Percentiles rank a stretch among this genome's conserved stretches.
phyloP scores from a whole-genome alignment of 2,797 vertebrate genomes.

The Steatocranus sp. region DNA sequence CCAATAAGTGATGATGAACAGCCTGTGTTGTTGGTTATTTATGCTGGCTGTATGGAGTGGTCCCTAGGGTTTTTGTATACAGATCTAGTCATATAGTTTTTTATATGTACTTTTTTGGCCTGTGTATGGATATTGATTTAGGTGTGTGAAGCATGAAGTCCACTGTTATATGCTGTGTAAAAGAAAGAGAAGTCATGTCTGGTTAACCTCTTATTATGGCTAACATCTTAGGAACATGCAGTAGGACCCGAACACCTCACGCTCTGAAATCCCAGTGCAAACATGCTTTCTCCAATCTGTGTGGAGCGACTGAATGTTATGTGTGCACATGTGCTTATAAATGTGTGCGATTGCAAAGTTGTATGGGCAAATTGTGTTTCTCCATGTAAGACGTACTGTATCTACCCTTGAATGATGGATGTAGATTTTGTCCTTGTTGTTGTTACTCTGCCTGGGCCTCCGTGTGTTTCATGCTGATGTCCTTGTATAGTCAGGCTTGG shows the following conservation, averaged over 20 bases:
- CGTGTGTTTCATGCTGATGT: constrained; percentile 66
- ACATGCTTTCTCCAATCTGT: constrained; percentile 27
- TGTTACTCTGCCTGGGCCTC: constrained; percentile 57
- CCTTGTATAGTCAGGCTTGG: constrained; percentile 71
- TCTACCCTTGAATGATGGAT: constrained; percentile 67
- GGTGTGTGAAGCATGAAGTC: background rate
- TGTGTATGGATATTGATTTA: constrained; percentile 1
- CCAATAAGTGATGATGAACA: constrained; percentile 96
- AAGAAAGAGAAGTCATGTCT: constrained; percentile 23
- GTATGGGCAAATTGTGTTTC: constrained; percentile 43
- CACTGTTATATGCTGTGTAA: background rate
- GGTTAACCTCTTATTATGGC: constrained; percentile 49
- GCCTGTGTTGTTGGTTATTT: constrained; percentile 86
- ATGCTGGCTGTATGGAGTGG: constrained; percentile 60
- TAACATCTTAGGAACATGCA: constrained; percentile 40
- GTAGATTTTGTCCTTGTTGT: constrained; percentile 72
- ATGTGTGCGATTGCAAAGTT: constrained; percentile 26
- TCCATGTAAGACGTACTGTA: constrained; percentile 43
- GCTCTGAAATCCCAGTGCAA: constrained; percentile 37
- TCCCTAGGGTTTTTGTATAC: constrained; percentile 41
- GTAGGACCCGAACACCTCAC: constrained; percentile 22
- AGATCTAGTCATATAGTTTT: constrained; percentile 12
- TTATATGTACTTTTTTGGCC: constrained; percentile 14
- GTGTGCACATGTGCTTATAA: background rate
- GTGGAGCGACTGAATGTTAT: constrained; percentile 28